Evolutionary conservation across 2,888 invertebrate genomes (phyloP).

Genomic region (Heliconius ismenius): DNA sequence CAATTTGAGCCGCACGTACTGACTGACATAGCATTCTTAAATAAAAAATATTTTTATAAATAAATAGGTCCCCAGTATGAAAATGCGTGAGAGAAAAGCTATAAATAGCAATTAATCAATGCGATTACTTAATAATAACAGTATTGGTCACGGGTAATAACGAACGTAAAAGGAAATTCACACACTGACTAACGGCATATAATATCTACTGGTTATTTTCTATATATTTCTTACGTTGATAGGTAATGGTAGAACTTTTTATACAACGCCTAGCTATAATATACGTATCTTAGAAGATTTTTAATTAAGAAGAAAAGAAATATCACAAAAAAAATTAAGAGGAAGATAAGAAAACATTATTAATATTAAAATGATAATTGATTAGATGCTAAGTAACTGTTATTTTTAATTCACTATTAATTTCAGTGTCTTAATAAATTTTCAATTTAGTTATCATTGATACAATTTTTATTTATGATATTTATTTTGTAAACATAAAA

Average conservation of each 20-base stretch:
- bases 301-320: slow-evolving; percentile 4
- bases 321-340: not conserved
- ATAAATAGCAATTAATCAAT: slow-evolving; percentile 30
- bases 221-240: slow-evolving; percentile 15
- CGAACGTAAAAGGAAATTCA: slow-evolving; percentile 29
- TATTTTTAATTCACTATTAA: not conserved
- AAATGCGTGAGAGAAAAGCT: slow-evolving; percentile 27
- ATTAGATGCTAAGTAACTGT: too few species aligned
- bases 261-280: not conserved
- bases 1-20: not conserved
- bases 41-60: not conserved
- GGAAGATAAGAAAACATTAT: not conserved
- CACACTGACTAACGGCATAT: slow-evolving; percentile 29
- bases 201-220: slow-evolving; percentile 16
- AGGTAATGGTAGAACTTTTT: slow-evolving; percentile 8
- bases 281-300: not conserved
- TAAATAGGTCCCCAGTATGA: slow-evolving; percentile 12
- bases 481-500: too few species aligned
- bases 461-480: too few species aligned
- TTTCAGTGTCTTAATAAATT: not conserved
- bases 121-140: slow-evolving; percentile 25
- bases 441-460: not conserved
- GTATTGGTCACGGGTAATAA: slow-evolving; percentile 34
- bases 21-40: not conserved
- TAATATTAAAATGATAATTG: not conserved